Base-by-base conservation (phyloP, 2,113 vertebrate genomes). In the Callospermophilus lateralis region DNA sequence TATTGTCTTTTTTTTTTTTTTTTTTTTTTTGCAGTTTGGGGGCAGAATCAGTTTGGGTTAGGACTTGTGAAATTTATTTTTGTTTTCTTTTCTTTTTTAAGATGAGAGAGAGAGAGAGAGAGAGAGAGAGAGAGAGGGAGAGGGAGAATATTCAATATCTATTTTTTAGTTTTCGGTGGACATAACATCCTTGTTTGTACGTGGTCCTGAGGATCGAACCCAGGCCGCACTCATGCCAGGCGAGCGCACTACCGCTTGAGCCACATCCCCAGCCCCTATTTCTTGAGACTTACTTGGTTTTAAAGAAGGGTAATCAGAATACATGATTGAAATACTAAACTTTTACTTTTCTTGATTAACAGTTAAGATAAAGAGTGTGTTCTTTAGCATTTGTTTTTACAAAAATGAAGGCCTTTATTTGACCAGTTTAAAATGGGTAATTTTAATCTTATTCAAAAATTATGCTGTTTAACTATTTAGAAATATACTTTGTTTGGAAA, bases 331-430 rank as follows among this genome's bases (percentile, higher is more conserved):
- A 91, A 16, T 48, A 65, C 63, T 88, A 68, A 68, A n/a, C 19
- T 53, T 45, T 32, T 39, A 20, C 6, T 1, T 2, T 39, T 86
- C 70, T 83, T 65, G 72, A 24, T 67, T 89, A 89, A 51, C 26
- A 58, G 1, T 89, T 73, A 65, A 93, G 65, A 28, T 93, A 92
- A 79, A 42, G 17, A 55, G 16, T 19, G 34, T n/a, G 9, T 67
- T 61, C 17, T 28, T 68, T 63, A 39, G 72, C 9, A 24, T 65
- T 12, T 84, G 61, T 67, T 84, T 73, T 80, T 22, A 13, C 28
- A 74, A 73, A 96, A 93, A 86, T 61, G 45, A 90, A 80, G 32
- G 17, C n/a, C 74, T 90, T 85, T 89, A 48, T 77, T 67, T 70
- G 37, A 39, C 11, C 22, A 58, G n/a, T 80, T 92, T 65, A 65